These are phyloP conservation scores for Percopsis transmontana DNA, from an alignment of 2,113 vertebrate species.

Conservation along the genomic window DNA sequence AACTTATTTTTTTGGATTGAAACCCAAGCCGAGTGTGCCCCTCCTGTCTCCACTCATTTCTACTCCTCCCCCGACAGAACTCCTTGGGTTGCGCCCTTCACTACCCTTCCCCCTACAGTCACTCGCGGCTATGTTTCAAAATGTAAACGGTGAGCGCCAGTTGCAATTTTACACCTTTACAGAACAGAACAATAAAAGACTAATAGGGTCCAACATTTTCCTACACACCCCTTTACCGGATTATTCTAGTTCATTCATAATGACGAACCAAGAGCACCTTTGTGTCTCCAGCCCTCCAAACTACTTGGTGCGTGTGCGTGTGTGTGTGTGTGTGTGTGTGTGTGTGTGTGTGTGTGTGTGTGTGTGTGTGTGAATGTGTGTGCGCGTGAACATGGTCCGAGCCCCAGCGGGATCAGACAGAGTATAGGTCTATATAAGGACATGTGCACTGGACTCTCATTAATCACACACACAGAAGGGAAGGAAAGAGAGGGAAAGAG, in stretches of 20 bases:
- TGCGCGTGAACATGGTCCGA: slow-evolving; percentile 14
- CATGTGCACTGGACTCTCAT: slow-evolving; percentile 72
- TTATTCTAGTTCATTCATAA: too few species aligned
- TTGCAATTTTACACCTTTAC: background rate
- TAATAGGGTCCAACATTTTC: background rate
- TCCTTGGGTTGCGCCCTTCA: too few species aligned
- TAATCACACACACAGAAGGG: slow-evolving; percentile 62
- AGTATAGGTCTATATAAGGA: slow-evolving; percentile 79
- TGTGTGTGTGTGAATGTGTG: slow-evolving; percentile 8
- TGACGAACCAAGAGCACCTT: slow-evolving; percentile 21
- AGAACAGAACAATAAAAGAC: background rate
- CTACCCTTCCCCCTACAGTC: too few species aligned
- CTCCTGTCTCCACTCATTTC: too few species aligned
- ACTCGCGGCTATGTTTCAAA: too few species aligned
- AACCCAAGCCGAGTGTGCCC: too few species aligned
- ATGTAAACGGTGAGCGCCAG: too few species aligned
- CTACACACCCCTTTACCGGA: too few species aligned
- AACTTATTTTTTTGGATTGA: too few species aligned
- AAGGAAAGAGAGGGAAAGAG: slow-evolving; percentile 30
- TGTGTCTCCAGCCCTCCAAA: slow-evolving; percentile 17
- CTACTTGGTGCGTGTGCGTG: background rate
- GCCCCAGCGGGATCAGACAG: slow-evolving; percentile 49
- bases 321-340: slow-evolving; percentile 1
- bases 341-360: slow-evolving; percentile 25
- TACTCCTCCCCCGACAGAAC: too few species aligned